Evolutionary conservation across 2,797 vertebrate species (phyloP).

Genomic region (Falco berigora): DNA sequence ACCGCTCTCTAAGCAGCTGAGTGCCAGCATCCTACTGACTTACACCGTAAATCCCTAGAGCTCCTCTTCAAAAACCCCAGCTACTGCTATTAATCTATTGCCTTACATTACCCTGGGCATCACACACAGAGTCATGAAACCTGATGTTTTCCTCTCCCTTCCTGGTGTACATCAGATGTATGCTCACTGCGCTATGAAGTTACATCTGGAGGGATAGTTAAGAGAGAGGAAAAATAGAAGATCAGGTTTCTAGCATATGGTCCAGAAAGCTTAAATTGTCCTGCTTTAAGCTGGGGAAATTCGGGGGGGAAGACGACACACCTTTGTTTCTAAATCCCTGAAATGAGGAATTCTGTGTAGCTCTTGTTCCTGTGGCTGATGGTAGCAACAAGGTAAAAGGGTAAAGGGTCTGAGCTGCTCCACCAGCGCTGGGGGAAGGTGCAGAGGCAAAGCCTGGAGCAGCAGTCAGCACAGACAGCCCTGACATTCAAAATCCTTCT

Average conservation of each 20-base stretch:
- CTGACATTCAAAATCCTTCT: background rate
- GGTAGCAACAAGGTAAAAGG: accelerated
- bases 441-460: background rate
- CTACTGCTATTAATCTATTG: background rate
- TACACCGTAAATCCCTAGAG: background rate
- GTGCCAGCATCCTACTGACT: background rate
- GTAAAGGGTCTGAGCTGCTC: background rate
- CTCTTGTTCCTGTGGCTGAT: background rate
- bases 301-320: background rate
- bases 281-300: background rate
- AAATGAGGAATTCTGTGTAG: background rate
- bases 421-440: background rate
- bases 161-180: background rate
- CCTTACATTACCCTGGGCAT: background rate
- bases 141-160: background rate
- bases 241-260: background rate
- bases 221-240: background rate
- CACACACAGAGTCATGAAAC: background rate
- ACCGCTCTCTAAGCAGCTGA: background rate
- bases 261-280: background rate
- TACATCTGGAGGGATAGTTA: background rate
- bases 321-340: background rate
- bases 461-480: background rate
- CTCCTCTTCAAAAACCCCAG: background rate
- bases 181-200: background rate